phyloP scores from a whole-genome alignment of 2,113 vertebrate species.

The Nothoprocta pentlandii region DNA sequence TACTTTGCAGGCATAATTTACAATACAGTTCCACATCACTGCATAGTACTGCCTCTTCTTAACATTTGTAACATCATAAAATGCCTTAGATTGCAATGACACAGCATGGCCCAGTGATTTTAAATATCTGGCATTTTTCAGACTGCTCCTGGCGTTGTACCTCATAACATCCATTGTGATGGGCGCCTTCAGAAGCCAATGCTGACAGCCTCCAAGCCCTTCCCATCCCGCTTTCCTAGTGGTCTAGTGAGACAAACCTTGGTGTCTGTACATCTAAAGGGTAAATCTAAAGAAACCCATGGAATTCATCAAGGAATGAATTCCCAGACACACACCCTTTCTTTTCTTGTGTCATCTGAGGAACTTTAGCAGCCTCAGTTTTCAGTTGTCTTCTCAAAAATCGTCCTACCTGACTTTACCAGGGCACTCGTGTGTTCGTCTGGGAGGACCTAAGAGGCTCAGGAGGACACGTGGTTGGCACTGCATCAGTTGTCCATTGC shows the following conservation, averaged over 20 bases:
- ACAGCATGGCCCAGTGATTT: background rate
- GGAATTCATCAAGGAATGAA: background rate
- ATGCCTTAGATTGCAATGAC: background rate
- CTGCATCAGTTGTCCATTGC: background rate
- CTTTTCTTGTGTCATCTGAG: background rate
- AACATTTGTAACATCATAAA: conserved; percentile 5
- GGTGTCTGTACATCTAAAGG: background rate
- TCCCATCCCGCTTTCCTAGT: background rate
- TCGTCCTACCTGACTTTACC: background rate
- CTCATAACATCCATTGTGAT: background rate
- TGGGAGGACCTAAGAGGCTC: background rate
- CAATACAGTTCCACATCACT: background rate
- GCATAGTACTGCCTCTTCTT: background rate
- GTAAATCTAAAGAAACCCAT: background rate
- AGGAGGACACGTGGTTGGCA: background rate
- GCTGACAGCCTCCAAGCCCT: background rate
- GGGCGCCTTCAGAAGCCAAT: background rate
- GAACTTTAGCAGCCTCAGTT: background rate
- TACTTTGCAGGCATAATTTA: background rate
- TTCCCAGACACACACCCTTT: background rate
- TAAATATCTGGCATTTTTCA: conserved; percentile 30
- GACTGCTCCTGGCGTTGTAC: background rate
- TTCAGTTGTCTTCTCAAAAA: background rate
- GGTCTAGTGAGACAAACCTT: background rate
- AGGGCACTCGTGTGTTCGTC: background rate